A percentile compares a stretch with the other conserved stretches of the same genome.
Evolutionary conservation across 2,888 invertebrate genomes (phyloP).

Genomic region (Platycheirus albimanus): DNA sequence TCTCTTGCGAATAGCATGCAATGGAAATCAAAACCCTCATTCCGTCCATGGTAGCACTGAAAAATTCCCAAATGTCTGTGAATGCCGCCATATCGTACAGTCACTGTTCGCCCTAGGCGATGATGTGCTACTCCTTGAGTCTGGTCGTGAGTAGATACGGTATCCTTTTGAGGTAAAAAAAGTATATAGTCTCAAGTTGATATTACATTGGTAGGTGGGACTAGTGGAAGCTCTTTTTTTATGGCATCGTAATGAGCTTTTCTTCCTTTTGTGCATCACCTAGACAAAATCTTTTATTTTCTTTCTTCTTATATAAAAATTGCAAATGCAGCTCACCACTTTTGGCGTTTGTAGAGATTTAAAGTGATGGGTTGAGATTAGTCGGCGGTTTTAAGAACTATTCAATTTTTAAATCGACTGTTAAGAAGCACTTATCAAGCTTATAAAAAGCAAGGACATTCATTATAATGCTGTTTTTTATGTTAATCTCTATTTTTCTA

Average conservation of each 20-base stretch:
- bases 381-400: too few species aligned
- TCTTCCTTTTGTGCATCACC: background rate
- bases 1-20: background rate
- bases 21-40: background rate
- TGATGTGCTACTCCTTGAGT: constrained; percentile 27
- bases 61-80: constrained; percentile 54
- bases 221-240: constrained; percentile 3
- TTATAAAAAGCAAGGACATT: too few species aligned
- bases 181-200: constrained; percentile 54
- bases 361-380: too few species aligned
- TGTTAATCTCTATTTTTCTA: constrained; percentile 4
- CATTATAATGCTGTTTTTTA: too few species aligned
- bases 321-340: too few species aligned
- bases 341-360: too few species aligned
- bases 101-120: constrained; percentile 36
- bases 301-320: too few species aligned
- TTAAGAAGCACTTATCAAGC: too few species aligned
- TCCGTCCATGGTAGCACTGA: constrained; percentile 8
- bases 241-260: constrained; percentile 40
- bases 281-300: background rate
- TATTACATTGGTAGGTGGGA: constrained; percentile 29
- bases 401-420: too few species aligned
- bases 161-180: constrained; percentile 44
- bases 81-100: constrained; percentile 34
- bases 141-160: background rate